Evolutionary conservation across 2,113 vertebrate species (phyloP).

Genomic region (Cryptomyrus ogoouensis): DNA sequence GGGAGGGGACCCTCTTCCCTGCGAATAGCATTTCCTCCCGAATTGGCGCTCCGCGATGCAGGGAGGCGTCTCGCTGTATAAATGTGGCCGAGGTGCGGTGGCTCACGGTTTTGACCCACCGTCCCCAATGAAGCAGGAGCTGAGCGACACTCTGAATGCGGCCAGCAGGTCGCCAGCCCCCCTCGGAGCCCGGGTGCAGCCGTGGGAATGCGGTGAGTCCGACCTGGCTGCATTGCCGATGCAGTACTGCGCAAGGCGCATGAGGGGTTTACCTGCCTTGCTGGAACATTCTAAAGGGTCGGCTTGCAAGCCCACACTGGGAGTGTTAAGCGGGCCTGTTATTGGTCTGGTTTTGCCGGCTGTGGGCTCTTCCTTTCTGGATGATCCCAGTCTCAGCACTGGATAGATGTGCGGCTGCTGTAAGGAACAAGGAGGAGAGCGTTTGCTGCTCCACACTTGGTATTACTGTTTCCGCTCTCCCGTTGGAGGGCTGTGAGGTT

Average conservation of each 20-base stretch:
- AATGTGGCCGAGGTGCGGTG: neutral
- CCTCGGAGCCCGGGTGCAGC: neutral
- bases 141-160: neutral
- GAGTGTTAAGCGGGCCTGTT: neutral
- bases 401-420: neutral
- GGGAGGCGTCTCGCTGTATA: neutral
- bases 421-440: neutral
- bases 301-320: neutral
- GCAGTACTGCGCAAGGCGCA: neutral
- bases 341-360: neutral
- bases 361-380: neutral
- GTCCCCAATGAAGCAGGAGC: neutral
- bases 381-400: neutral
- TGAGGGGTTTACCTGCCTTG: neutral
- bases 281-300: neutral
- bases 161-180: neutral
- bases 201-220: slow-evolving; percentile 13
- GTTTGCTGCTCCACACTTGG: neutral
- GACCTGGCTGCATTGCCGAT: too few relatives aligned
- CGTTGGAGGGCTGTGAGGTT: neutral
- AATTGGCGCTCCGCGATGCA: slow-evolving; percentile 23
- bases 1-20: slow-evolving; percentile 38
- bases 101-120: neutral
- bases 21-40: slow-evolving; percentile 55
- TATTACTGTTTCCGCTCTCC: too few relatives aligned